Evolutionary conservation across 2,113 vertebrate species (phyloP).

Genomic region (Jaculus jaculus): DNA sequence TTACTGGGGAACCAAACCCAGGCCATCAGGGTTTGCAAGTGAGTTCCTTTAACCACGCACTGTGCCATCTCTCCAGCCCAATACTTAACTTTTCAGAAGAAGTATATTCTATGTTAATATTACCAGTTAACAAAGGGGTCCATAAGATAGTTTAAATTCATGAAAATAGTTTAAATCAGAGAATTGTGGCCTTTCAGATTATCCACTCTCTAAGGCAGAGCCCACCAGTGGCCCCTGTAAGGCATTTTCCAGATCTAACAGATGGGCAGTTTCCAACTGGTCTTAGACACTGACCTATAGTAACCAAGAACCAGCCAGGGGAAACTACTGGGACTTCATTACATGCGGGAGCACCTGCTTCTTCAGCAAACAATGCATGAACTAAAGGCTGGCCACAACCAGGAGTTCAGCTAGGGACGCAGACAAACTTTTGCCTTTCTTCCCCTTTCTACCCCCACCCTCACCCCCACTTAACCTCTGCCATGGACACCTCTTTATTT

Average conservation of each 20-base stretch:
- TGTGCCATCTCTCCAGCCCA: not conserved
- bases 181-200: not conserved
- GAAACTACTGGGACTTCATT: not conserved
- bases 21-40: too few species aligned
- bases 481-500: not conserved
- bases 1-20: too few species aligned
- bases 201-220: not conserved
- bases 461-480: not conserved
- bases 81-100: not conserved
- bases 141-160: not conserved
- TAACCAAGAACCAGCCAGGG: not conserved
- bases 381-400: too few species aligned
- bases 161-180: not conserved
- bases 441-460: too few species aligned
- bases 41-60: too few species aligned
- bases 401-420: not conserved
- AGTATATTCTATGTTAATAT: not conserved
- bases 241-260: not conserved
- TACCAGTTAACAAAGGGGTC: not conserved
- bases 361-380: not conserved
- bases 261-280: not conserved
- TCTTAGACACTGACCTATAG: not conserved
- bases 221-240: not conserved
- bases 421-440: not conserved
- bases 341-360: not conserved